These are phyloP conservation scores for Drosophila murphyi DNA, from an alignment of 1,140 invertebrate genomes.

Conservation along the genomic window DNA sequence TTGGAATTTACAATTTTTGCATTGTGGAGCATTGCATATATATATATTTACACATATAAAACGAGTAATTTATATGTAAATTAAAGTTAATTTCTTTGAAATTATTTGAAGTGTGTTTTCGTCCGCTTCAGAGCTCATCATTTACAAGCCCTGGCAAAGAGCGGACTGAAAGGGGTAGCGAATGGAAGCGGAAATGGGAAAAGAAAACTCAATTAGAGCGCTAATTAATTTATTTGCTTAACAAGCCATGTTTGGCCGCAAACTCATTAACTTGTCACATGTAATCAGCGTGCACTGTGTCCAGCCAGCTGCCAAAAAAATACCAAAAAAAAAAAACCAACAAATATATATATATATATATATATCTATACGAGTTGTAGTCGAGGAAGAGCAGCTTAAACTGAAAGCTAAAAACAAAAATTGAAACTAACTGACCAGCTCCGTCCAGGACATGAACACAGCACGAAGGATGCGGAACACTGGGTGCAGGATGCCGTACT, in stretches of 20 bases:
- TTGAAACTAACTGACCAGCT: constrained; percentile 80
- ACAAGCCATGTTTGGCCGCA: constrained; percentile 80
- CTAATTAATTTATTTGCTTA: constrained; percentile 82
- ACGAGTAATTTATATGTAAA: constrained; percentile 59
- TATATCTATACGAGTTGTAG: not conserved
- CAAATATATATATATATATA: not conserved
- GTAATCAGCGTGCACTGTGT: constrained; percentile 71
- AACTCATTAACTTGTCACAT: constrained; percentile 83
- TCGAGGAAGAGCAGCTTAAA: constrained; percentile 7
- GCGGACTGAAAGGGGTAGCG: not conserved
- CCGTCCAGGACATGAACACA: constrained; percentile 39
- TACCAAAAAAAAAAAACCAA: not conserved
- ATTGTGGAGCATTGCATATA: constrained; percentile 5
- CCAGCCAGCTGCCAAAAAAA: constrained; percentile 23
- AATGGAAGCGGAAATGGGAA: not conserved
- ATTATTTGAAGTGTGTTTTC: constrained; percentile 53
- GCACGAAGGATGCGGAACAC: constrained; percentile 4
- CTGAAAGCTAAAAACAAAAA: constrained; percentile 76
- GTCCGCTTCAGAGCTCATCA: constrained; percentile 37
- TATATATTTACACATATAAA: constrained; percentile 2
- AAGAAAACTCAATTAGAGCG: constrained; percentile 74
- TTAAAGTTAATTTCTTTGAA: constrained; percentile 54
- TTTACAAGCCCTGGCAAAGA: constrained; percentile 24
- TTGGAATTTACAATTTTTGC: constrained; percentile 11
- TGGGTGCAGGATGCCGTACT: not conserved